Conservation (phyloP, 2,888 invertebrate species). For the Pseudeuparius sepicola region DNA sequence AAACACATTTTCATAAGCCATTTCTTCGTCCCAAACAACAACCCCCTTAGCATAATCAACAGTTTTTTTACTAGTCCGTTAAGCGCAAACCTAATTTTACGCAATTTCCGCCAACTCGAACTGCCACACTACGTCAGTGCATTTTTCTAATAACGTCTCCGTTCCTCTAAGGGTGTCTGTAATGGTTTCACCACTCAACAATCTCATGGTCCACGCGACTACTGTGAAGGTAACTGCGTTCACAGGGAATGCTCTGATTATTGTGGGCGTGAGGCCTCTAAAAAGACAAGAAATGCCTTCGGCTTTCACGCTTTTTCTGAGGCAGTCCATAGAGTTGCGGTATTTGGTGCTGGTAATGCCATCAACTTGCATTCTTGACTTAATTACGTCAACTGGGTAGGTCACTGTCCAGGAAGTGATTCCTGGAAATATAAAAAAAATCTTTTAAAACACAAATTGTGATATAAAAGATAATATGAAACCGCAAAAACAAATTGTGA, state of each 20-base stretch:
- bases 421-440: constrained; percentile 40
- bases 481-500: no score
- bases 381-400: constrained; percentile 86
- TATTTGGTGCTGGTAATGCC: constrained; percentile 47
- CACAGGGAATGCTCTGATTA: constrained; percentile 81
- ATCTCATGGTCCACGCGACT: constrained; percentile 66
- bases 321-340: constrained; percentile 62
- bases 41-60: no score
- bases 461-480: no score
- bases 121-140: constrained; percentile 23
- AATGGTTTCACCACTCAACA: constrained; percentile 26
- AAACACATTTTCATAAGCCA: no score
- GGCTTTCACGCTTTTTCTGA: constrained; percentile 52
- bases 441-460: no score
- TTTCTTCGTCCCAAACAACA: no score
- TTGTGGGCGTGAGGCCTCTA: constrained; percentile 66
- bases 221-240: constrained; percentile 89
- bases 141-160: constrained; percentile 21
- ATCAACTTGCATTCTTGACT: constrained; percentile 77
- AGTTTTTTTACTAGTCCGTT: no score
- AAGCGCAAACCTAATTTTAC: no score
- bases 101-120: no score
- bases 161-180: constrained; percentile 16
- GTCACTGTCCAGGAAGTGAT: constrained; percentile 74
- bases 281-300: constrained; percentile 67